These are phyloP conservation scores for Palythoa grandis DNA, from an alignment of 92 coral and sea anemone genomes.

Conservation along the genomic window DNA sequence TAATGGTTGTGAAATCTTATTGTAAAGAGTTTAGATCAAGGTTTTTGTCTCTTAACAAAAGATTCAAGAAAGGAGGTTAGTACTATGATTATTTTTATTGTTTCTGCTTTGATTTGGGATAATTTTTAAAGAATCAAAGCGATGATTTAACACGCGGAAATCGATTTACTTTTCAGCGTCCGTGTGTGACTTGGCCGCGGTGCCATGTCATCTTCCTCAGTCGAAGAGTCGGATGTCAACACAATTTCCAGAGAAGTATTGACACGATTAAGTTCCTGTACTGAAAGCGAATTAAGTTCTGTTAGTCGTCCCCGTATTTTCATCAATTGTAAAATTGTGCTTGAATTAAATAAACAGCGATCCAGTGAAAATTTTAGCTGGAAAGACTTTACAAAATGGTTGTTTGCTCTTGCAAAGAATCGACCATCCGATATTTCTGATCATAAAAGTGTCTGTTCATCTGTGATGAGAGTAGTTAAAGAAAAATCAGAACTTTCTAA, in stretches of 20 bases:
- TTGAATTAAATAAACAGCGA: slow-evolving; percentile 15
- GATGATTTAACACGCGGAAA: slow-evolving; percentile 28
- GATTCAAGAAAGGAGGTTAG: slow-evolving; percentile 21
- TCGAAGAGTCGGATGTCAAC: slow-evolving; percentile 3
- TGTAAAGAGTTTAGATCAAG: neutral
- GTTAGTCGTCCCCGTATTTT: slow-evolving; percentile 13
- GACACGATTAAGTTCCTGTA: slow-evolving; percentile 18
- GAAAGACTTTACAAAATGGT: slow-evolving; percentile 35
- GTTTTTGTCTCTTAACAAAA: neutral
- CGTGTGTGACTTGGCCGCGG: slow-evolving; percentile 19
- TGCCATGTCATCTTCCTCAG: slow-evolving; percentile 25
- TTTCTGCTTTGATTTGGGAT: slow-evolving; percentile 28
- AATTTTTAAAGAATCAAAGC: slow-evolving; percentile 26
- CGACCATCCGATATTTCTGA: slow-evolving; percentile 17
- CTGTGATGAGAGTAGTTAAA: slow-evolving; percentile 9
- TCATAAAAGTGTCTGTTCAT: slow-evolving; percentile 4
- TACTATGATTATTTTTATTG: slow-evolving; percentile 10
- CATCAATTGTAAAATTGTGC: slow-evolving; percentile 13
- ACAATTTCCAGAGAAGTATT: slow-evolving; percentile 36
- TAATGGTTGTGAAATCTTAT: slow-evolving; percentile 20
- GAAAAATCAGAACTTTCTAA: neutral
- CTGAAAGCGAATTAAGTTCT: slow-evolving; percentile 5
- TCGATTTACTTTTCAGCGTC: slow-evolving; percentile 22
- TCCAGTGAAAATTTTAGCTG: slow-evolving; percentile 1
- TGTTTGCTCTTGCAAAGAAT: slow-evolving; percentile 29